Percentiles rank a stretch among this genome's conserved stretches.
phyloP scores from a whole-genome alignment of 1,140 invertebrate species.

The Drosophila sucinea region DNA sequence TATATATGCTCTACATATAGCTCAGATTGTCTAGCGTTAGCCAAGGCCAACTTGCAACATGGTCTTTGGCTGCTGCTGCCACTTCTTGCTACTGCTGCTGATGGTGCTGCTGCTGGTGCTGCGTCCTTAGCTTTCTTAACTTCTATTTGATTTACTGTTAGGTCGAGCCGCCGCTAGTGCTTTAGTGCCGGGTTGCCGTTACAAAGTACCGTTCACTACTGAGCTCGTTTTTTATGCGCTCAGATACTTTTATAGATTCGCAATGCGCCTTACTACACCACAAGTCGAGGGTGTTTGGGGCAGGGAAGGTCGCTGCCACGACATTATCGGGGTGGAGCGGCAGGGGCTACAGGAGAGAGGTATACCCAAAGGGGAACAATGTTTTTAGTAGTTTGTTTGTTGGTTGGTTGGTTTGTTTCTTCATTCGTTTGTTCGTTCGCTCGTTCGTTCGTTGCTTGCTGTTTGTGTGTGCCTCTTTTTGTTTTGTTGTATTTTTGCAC shows the following conservation, averaged over 20 bases:
- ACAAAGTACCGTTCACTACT: constrained; percentile 81
- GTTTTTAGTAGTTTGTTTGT: constrained; percentile 36
- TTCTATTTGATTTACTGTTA: constrained; percentile 38
- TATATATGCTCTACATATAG: not conserved
- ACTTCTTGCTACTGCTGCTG: too few relatives aligned
- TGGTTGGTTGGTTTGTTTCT: constrained; percentile 12
- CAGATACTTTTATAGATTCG: constrained; percentile 82
- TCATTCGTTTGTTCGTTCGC: constrained; percentile 33
- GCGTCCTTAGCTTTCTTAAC: constrained; percentile 12
- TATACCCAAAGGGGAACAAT: constrained; percentile 8
- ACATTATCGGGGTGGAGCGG: not conserved
- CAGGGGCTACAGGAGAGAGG: not conserved
- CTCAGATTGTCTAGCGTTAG: constrained; percentile 19
- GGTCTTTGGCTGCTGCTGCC: not conserved
- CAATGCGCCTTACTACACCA: constrained; percentile 58
- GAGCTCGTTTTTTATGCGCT: constrained; percentile 82
- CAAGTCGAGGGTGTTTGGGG: not conserved
- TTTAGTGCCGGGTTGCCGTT: constrained; percentile 49
- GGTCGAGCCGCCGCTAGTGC: constrained; percentile 32
- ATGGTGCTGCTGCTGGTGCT: not conserved
- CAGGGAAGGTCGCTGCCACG: constrained; percentile 2
- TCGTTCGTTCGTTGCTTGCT: constrained; percentile 17
- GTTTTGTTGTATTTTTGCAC: constrained; percentile 39
- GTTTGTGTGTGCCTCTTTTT: constrained; percentile 32
- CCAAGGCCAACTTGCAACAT: constrained; percentile 21